Base-by-base conservation (phyloP, 2,797 vertebrate species). In the Oryzias sinensis region DNA sequence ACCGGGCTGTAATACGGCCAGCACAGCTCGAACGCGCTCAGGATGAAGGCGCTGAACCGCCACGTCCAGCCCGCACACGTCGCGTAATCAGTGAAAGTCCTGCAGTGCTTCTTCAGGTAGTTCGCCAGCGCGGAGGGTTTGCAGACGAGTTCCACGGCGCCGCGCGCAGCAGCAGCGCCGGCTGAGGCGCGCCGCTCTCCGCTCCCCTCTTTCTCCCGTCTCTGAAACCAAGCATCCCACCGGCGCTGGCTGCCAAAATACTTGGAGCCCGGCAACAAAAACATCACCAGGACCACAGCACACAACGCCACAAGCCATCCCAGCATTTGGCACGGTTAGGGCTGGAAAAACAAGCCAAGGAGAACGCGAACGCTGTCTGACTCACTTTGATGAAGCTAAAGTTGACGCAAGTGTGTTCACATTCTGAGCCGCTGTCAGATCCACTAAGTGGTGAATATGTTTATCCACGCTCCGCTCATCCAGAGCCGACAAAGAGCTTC, bases 121-220 rank as follows among this genome's bases (percentile, higher is more conserved):
- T 91, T 92, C 58, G 93, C 93, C 62, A 94, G 77, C 1, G 93
- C 91, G 0, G 93, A 94, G 5, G 93, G 92, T 60, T 94, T 94
- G 87, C 92, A 93, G 48, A 93, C 63, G 1, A 94, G 85, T 4
- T 73, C 80, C 59, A 84, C 89, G 4, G 76, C 89, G 4, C 74
- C 22, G 75, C 74, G 54, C 4, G 72, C 65, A 22, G n/a, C 70
- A 33, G 29, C 33, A 37, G 33, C 33, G 9, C 45, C 68, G 37
- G 76, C 74, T 1, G 74, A 63, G 17, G 62, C 65, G 59, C 76
- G 61, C 62, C 54, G 75, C 56, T 56, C 62, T n/a, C 61, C 67
- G 17, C 33, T 52, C 55, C 59, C 70, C n/a, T 66, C 62, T 47
- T 41, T 40, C 20, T 56, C 79, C 51, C 76, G 60, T 65, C 77